A percentile compares a stretch with the other conserved stretches of the same genome.
These are phyloP conservation scores for Anisognathus igniventris DNA, from an alignment of 2,797 vertebrate genomes.

Conservation along the genomic window DNA sequence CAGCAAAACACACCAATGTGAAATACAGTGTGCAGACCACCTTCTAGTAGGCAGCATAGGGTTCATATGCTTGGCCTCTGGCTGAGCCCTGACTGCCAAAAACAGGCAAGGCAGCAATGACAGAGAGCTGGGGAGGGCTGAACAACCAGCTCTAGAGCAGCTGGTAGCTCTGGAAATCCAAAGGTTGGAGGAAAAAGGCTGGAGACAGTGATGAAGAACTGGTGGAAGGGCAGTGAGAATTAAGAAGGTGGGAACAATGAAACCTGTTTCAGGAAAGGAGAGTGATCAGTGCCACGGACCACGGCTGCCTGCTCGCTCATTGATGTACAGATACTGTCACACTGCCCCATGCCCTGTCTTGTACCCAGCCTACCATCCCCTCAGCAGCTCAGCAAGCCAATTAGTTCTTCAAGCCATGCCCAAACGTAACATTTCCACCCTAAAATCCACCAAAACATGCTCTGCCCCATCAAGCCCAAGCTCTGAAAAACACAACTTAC, in stretches of 20 bases:
- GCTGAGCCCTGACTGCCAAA: neutral
- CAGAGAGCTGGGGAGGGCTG: neutral
- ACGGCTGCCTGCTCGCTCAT: neutral
- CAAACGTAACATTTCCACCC: neutral
- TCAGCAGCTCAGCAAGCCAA: neutral
- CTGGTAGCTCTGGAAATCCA: neutral
- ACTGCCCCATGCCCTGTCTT: neutral
- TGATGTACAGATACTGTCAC: neutral
- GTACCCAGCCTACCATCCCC: neutral
- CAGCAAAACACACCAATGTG: neutral
- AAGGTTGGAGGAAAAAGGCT: neutral
- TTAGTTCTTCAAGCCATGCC: neutral
- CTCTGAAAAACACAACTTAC: neutral
- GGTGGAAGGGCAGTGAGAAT: neutral
- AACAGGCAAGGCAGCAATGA: neutral
- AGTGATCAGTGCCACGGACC: neutral
- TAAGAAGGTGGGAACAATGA: neutral
- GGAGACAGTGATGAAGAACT: neutral
- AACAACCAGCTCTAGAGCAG: neutral
- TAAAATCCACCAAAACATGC: rapidly evolving
- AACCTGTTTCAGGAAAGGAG: neutral
- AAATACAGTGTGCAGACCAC: rapidly evolving
- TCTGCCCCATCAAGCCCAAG: neutral
- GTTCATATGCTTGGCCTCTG: neutral
- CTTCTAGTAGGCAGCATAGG: neutral